Conservation (phyloP, 64 coral and sea anemone species). For the Pocillopora verrucosa region DNA sequence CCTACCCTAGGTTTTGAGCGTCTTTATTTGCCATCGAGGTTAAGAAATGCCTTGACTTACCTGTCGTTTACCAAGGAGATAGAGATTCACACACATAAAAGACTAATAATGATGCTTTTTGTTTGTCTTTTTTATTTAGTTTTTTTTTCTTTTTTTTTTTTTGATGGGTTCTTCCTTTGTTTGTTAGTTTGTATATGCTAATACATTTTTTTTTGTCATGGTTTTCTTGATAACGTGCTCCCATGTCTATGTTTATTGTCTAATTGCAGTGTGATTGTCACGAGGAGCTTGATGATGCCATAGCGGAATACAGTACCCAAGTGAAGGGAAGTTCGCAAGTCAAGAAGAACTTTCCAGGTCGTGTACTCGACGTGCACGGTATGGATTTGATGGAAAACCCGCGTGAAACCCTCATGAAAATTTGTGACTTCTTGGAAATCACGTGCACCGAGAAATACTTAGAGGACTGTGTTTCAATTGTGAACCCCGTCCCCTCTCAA, state of each 20-base stretch:
- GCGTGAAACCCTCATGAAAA: not conserved
- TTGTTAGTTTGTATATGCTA: no score
- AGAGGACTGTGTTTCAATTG: constrained; percentile 56
- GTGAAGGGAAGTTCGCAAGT: not conserved
- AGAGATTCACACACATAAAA: no score
- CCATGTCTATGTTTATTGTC: not conserved
- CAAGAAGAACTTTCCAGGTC: not conserved
- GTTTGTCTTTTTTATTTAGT: no score
- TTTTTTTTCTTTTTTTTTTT: no score
- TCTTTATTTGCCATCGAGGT: no score
- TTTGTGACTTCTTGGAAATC: constrained; percentile 57
- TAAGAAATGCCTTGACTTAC: no score
- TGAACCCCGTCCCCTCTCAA: constrained; percentile 35
- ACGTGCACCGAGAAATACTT: constrained; percentile 54
- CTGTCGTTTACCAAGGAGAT: no score
- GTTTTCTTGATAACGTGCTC: no score
- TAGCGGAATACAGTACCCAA: not conserved
- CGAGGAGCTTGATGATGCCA: not conserved
- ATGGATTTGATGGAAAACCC: constrained; percentile 44
- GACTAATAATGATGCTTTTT: no score
- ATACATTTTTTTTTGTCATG: no score
- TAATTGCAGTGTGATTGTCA: not conserved
- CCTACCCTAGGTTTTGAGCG: no score
- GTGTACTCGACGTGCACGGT: constrained; percentile 52
- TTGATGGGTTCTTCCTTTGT: no score